Evolutionary conservation across 2,888 invertebrate genomes (phyloP), one percentile per base, ranked within the genome.

Genomic region (Pseudanteris insignis): DNA sequence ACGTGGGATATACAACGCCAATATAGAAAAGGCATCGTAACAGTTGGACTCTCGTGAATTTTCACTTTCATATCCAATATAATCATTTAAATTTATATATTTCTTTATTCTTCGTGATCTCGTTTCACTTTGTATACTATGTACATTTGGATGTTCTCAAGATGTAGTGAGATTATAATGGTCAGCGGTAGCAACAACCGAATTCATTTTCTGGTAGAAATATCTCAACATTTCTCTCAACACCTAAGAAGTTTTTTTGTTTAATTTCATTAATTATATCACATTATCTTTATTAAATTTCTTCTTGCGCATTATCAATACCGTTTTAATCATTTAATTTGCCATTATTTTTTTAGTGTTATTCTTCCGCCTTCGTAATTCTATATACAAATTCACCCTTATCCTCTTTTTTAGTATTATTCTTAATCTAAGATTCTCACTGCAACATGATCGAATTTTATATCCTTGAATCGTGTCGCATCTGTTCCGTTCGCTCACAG

Each of bases 281-380:
- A 79, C 79, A 79, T 78, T 78, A 73, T 77, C 76, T 72, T 72
- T 75, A 73, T 77, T n/a, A n/a, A n/a, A n/a, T n/a, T n/a, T n/a
- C n/a, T n/a, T n/a, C n/a, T n/a, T n/a, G n/a, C n/a, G n/a, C n/a
- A n/a, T n/a, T n/a, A n/a, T n/a, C n/a, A n/a, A n/a, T n/a, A n/a
- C n/a, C n/a, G n/a, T n/a, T n/a, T n/a, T n/a, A n/a, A n/a, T n/a
- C n/a, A n/a, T n/a, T n/a, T n/a, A n/a, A n/a, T n/a, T n/a, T n/a
- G n/a, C n/a, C n/a, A n/a, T n/a, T n/a, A n/a, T n/a, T n/a, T n/a
- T n/a, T n/a, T n/a, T n/a, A n/a, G n/a, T n/a, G n/a, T n/a, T n/a
- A n/a, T n/a, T n/a, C n/a, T n/a, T n/a, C n/a, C n/a, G n/a, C n/a
- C n/a, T n/a, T n/a, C n/a, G n/a, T n/a, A n/a, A n/a, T n/a, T n/a